Conservation (phyloP, 2,797 vertebrate genomes). For the Epinephelus awoara region DNA sequence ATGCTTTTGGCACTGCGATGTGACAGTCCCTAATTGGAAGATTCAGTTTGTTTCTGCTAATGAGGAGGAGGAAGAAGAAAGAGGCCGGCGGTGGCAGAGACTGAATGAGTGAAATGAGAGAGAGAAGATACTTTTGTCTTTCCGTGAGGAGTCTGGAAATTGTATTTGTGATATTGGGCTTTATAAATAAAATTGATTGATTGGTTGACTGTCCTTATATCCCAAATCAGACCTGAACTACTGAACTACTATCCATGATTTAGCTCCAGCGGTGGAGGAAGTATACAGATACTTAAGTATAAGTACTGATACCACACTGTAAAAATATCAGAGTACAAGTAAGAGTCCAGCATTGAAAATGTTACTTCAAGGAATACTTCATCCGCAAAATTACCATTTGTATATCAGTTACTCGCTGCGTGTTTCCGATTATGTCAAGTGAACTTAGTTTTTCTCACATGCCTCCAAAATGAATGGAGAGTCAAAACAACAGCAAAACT, state of each 20-base stretch:
- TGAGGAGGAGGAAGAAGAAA: constrained; percentile 47
- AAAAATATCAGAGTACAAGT: neutral
- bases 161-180: too few species aligned
- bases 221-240: neutral
- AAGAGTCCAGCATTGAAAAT: neutral
- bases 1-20: constrained; percentile 34
- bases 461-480: too few species aligned
- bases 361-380: neutral
- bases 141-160: neutral
- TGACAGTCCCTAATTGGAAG: constrained; percentile 52
- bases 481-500: too few species aligned
- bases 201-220: neutral
- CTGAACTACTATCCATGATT: neutral
- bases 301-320: neutral
- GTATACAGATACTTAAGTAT: too few species aligned
- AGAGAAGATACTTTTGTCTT: neutral
- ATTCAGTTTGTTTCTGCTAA: constrained; percentile 50
- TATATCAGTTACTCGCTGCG: too few species aligned
- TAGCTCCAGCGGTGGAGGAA: neutral
- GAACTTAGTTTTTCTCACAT: too few species aligned
- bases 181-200: too few species aligned
- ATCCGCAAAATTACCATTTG: too few species aligned
- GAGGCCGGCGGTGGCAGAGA: neutral
- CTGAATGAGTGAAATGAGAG: neutral
- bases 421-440: too few species aligned